A percentile compares a stretch with the other conserved stretches of the same genome.
phyloP scores from a whole-genome alignment of 1,140 invertebrate species.

The Drosophila punjabiensis region DNA sequence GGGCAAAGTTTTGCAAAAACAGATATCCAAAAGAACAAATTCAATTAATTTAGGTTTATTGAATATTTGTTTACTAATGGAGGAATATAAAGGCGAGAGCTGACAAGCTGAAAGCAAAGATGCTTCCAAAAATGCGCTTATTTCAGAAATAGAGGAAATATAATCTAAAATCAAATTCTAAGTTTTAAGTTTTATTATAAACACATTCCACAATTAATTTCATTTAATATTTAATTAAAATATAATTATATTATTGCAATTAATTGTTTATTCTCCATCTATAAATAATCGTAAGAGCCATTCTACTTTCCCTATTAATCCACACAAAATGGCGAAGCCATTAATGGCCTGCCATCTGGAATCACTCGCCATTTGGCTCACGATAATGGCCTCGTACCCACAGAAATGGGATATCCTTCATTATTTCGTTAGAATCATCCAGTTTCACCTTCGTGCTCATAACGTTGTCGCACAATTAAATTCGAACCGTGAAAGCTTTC shows the following conservation, averaged over 20 bases:
- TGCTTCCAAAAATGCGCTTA: background rate
- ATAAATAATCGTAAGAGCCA: conserved; percentile 2
- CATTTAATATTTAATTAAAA: background rate
- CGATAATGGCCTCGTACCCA: conserved; percentile 6
- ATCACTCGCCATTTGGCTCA: conserved; percentile 23
- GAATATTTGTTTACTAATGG: background rate
- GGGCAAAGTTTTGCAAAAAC: conserved; percentile 13
- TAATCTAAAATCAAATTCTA: background rate
- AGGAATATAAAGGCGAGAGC: background rate
- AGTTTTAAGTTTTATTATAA: background rate
- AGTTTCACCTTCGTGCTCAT: conserved; percentile 64
- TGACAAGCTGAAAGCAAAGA: background rate
- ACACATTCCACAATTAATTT: no score
- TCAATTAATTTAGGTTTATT: conserved; percentile 16
- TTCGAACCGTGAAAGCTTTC: conserved; percentile 38
- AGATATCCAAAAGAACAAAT: background rate
- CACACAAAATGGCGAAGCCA: conserved; percentile 17
- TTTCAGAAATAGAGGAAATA: background rate
- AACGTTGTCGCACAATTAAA: conserved; percentile 78
- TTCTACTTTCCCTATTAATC: background rate
- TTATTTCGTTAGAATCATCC: conserved; percentile 30
- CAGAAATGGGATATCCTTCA: conserved; percentile 32
- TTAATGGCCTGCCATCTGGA: conserved; percentile 41
- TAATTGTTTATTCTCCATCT: background rate
- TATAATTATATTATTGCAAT: background rate